Evolutionary conservation across 2,888 invertebrate species (phyloP).

Genomic region (Andrena bucephala): DNA sequence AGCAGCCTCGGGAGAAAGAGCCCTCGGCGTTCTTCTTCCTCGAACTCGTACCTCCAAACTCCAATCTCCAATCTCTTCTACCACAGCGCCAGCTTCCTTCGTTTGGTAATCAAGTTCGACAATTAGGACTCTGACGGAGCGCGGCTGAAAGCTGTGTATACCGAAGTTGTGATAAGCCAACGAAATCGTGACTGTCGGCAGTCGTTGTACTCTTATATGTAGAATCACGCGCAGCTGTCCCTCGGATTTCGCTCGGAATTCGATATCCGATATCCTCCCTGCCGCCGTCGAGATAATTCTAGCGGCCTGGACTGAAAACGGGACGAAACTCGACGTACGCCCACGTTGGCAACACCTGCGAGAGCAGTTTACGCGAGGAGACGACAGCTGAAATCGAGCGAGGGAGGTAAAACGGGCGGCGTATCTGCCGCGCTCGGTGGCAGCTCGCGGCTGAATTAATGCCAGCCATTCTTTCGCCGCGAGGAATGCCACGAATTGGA

Average conservation of each 20-base stretch:
- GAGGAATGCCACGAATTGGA: background rate
- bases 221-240: background rate
- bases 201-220: background rate
- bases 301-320: conserved; percentile 20
- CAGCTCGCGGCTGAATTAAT: background rate
- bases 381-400: conserved; percentile 19
- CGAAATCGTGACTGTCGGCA: background rate
- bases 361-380: conserved; percentile 32
- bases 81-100: background rate
- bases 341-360: conserved; percentile 35
- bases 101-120: background rate
- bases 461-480: background rate
- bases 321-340: conserved; percentile 27
- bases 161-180: background rate
- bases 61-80: no score
- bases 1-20: conserved; percentile 18
- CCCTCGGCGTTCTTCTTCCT: conserved; percentile 13
- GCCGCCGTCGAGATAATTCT: conserved; percentile 23
- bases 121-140: background rate
- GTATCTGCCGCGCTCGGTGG: background rate
- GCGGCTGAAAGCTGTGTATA: background rate
- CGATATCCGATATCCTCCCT: background rate
- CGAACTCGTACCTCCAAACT: background rate
- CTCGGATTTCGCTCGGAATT: background rate
- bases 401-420: background rate